Percentiles rank a stretch among this genome's conserved stretches.
phyloP scores from a whole-genome alignment of 2,888 invertebrate genomes.

The Zeuzera pyrina region DNA sequence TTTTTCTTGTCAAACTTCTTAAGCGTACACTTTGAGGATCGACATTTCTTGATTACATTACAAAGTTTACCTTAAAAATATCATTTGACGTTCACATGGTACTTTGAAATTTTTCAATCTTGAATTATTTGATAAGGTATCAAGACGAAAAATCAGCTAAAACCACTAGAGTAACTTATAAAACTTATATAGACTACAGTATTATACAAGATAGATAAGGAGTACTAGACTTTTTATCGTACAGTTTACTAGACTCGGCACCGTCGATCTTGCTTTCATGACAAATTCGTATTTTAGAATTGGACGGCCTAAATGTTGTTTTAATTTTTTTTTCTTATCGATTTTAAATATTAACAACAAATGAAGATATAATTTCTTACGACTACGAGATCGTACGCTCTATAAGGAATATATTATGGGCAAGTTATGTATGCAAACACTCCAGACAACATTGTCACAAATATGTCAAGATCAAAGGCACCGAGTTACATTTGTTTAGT shows the following conservation, averaged over 20 bases:
- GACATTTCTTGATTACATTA: slow-evolving; percentile 29
- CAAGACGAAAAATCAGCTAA: slow-evolving; percentile 52
- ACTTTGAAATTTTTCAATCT: slow-evolving; percentile 31
- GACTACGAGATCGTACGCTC: too few species aligned
- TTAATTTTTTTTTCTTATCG: too few species aligned
- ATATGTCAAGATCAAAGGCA: slow-evolving; percentile 40
- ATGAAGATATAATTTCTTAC: too few species aligned
- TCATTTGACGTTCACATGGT: slow-evolving; percentile 29
- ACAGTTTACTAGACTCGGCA: too few species aligned
- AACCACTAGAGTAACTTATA: slow-evolving; percentile 50
- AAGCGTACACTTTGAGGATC: slow-evolving; percentile 42
- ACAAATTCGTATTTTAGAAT: too few species aligned
- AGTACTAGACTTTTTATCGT: slow-evolving; percentile 39
- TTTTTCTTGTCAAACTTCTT: slow-evolving; percentile 30
- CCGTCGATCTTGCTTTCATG: too few species aligned
- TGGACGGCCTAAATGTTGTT: too few species aligned
- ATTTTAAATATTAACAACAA: too few species aligned
- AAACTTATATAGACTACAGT: slow-evolving; percentile 53
- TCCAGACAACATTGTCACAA: too few species aligned
- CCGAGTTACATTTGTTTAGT: slow-evolving; percentile 26
- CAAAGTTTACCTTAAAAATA: slow-evolving; percentile 37
- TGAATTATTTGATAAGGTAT: slow-evolving; percentile 25
- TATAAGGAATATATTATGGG: too few species aligned
- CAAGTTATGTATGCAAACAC: too few species aligned
- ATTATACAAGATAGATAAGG: slow-evolving; percentile 41